phyloP scores from a whole-genome alignment of 2,113 vertebrate species.

The Barnardius zonarius region DNA sequence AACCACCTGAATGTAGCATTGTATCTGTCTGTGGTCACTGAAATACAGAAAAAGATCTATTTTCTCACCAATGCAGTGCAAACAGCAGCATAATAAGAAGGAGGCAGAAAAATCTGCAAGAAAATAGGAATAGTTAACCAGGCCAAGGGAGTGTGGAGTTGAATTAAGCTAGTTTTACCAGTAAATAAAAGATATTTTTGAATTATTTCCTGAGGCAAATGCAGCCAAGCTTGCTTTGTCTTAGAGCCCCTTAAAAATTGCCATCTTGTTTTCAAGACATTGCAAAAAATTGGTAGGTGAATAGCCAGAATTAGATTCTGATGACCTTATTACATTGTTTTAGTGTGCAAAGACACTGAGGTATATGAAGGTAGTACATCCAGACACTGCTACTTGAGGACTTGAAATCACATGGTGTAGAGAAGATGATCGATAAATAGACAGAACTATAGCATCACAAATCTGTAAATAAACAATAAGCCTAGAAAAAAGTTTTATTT shows the following conservation, averaged over 20 bases:
- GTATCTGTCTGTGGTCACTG: fast-evolving
- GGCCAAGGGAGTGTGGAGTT: not conserved
- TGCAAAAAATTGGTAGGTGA: not conserved
- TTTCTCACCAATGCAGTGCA: not conserved
- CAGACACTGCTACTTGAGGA: not conserved
- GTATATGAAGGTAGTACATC: not conserved
- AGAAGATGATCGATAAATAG: not conserved
- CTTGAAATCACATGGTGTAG: not conserved
- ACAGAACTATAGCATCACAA: not conserved
- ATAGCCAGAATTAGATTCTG: not conserved
- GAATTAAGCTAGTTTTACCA: not conserved
- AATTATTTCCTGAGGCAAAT: not conserved
- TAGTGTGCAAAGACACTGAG: not conserved
- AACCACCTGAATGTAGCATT: not conserved
- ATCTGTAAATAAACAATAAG: not conserved
- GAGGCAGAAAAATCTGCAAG: not conserved
- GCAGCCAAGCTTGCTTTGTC: not conserved
- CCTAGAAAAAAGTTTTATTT: not conserved
- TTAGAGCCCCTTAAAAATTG: not conserved
- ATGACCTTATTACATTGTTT: not conserved
- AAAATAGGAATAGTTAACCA: not conserved
- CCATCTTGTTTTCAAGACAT: not conserved
- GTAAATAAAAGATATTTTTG: not conserved
- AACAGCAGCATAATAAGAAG: not conserved
- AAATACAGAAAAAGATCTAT: not conserved